Conservation (phyloP, 1,140 invertebrate genomes). For the Streblospio benedicti region DNA sequence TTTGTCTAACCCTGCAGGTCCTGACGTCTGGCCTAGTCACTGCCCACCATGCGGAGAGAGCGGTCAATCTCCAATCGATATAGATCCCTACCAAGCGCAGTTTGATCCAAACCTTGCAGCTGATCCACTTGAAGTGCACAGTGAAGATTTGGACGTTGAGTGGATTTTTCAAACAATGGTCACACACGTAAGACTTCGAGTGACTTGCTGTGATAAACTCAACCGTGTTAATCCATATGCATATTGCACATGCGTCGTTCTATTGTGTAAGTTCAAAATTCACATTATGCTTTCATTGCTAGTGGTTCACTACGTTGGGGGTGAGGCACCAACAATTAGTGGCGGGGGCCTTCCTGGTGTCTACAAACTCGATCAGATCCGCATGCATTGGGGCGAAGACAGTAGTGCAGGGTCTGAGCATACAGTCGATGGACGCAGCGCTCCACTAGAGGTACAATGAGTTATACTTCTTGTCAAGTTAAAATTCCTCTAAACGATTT, state of each 20-base stretch:
- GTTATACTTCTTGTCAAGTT: no score
- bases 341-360: constrained; percentile 19
- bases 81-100: neutral
- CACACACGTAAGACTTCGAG: no score
- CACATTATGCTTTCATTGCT: no score
- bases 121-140: neutral
- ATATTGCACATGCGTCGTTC: no score
- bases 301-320: no score
- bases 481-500: no score
- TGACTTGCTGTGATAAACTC: no score
- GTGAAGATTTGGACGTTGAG: no score
- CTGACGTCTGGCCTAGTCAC: neutral
- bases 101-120: neutral
- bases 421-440: constrained; percentile 67
- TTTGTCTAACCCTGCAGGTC: neutral
- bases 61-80: constrained; percentile 6
- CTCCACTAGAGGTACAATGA: constrained; percentile 50
- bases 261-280: no score
- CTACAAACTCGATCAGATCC: constrained; percentile 32
- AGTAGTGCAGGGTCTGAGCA: constrained; percentile 32
- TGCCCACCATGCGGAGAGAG: neutral
- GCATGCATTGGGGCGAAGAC: constrained; percentile 39
- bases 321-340: no score
- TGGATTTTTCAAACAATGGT: no score
- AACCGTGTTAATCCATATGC: no score